phyloP scores from a whole-genome alignment of 2,888 invertebrate genomes.

The Rhagonycha fulva region DNA sequence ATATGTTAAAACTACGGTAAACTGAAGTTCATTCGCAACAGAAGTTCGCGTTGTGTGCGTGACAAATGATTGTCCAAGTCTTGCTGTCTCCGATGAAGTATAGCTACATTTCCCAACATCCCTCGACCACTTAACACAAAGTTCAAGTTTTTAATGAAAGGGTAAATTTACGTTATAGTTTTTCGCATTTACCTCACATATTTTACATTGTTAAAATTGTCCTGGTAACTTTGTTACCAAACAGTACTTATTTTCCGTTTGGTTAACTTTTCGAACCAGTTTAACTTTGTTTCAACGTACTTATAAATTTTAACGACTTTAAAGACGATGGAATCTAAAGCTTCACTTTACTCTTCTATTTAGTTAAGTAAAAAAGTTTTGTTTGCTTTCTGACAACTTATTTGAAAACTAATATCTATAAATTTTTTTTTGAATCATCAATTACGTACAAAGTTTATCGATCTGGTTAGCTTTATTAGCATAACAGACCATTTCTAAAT shows the following conservation, averaged over 20 bases:
- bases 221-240: background rate
- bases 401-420: background rate
- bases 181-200: slow-evolving; percentile 1
- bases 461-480: background rate
- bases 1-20: slow-evolving; percentile 17
- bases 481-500: background rate
- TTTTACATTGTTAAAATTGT: slow-evolving; percentile 11
- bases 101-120: slow-evolving; percentile 24
- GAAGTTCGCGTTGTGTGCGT: slow-evolving; percentile 17
- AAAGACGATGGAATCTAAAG: slow-evolving; percentile 11
- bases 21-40: slow-evolving; percentile 17
- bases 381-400: background rate
- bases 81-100: slow-evolving; percentile 23
- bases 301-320: slow-evolving; percentile 12
- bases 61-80: slow-evolving; percentile 29
- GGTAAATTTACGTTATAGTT: slow-evolving; percentile 5
- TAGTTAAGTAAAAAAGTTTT: slow-evolving; percentile 5
- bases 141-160: slow-evolving; percentile 20
- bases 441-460: background rate
- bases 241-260: slow-evolving; percentile 2
- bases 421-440: background rate
- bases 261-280: slow-evolving; percentile 4
- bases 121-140: slow-evolving; percentile 19
- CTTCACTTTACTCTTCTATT: slow-evolving; percentile 1
- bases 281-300: slow-evolving; percentile 7